These are phyloP conservation scores for Cryptocheilus praepositus DNA, from an alignment of 2,888 invertebrate genomes.

Conservation along the genomic window DNA sequence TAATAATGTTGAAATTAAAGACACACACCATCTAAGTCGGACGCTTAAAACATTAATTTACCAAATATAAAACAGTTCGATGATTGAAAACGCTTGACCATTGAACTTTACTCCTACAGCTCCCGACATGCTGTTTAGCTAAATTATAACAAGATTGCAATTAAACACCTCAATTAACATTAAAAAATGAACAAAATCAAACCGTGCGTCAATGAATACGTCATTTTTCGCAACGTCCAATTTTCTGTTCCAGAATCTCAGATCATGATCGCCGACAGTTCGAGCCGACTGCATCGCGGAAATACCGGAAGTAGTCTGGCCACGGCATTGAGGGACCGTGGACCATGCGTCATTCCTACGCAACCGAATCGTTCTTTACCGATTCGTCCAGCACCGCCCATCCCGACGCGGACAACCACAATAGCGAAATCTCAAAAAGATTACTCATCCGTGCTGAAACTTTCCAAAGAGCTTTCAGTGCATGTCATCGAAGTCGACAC, in stretches of 20 bases:
- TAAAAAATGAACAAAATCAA: too few relatives aligned
- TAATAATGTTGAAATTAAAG: too few relatives aligned
- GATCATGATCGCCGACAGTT: slow-evolving; percentile 51
- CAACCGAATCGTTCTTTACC: slow-evolving; percentile 69
- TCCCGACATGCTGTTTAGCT: too few relatives aligned
- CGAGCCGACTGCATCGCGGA: slow-evolving; percentile 30
- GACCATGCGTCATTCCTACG: slow-evolving; percentile 60
- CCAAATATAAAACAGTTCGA: too few relatives aligned
- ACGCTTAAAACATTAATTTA: too few relatives aligned
- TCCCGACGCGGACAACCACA: slow-evolving; percentile 41
- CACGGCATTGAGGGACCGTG: slow-evolving; percentile 60
- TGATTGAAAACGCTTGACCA: too few relatives aligned
- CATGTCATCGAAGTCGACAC: slow-evolving; percentile 27
- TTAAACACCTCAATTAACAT: too few relatives aligned
- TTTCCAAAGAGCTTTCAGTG: slow-evolving; percentile 16
- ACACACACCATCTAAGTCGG: too few relatives aligned
- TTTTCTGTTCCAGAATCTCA: slow-evolving; percentile 33
- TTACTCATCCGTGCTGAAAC: slow-evolving; percentile 12
- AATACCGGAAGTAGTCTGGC: slow-evolving; percentile 46
- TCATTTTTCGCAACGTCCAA: too few relatives aligned
- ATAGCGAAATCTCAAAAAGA: slow-evolving; percentile 28
- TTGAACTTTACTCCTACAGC: too few relatives aligned
- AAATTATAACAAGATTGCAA: too few relatives aligned
- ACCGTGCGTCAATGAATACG: too few relatives aligned
- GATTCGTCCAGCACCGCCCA: slow-evolving; percentile 63